These are phyloP conservation scores for Drosophila paracracens DNA, from an alignment of 2,888 invertebrate genomes.

Conservation along the genomic window DNA sequence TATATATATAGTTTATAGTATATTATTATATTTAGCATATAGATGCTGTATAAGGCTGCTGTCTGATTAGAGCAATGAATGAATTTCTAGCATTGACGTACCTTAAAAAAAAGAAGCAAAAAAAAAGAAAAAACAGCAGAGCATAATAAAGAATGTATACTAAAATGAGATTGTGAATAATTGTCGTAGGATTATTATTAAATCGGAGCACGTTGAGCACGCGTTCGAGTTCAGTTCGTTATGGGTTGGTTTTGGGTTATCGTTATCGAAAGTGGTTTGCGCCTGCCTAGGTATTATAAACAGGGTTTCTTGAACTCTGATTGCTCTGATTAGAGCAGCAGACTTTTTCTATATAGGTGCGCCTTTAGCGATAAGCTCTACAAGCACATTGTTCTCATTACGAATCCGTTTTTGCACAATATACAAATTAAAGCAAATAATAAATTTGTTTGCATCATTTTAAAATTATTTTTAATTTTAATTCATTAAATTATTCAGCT, in stretches of 20 bases:
- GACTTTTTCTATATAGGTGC: slow-evolving; percentile 20
- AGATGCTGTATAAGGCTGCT: slow-evolving; percentile 15
- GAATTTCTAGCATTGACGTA: slow-evolving; percentile 73
- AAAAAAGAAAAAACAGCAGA: background rate
- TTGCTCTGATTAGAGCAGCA: slow-evolving; percentile 20
- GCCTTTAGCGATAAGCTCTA: slow-evolving; percentile 13
- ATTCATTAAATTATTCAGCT: background rate
- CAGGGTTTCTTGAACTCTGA: slow-evolving; percentile 55
- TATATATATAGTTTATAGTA: slow-evolving; percentile 5
- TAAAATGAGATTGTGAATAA: slow-evolving; percentile 2
- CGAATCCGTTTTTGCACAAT: slow-evolving; percentile 3
- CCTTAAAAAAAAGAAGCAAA: slow-evolving; percentile 45
- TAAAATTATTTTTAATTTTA: background rate
- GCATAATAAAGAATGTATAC: background rate
- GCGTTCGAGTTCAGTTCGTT: slow-evolving; percentile 27
- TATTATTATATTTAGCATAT: background rate
- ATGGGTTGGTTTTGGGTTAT: slow-evolving; percentile 67
- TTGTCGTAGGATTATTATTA: slow-evolving; percentile 20
- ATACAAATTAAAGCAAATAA: background rate
- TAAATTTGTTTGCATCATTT: background rate
- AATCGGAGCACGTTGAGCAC: slow-evolving; percentile 47
- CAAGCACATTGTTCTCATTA: slow-evolving; percentile 34
- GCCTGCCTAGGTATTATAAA: slow-evolving; percentile 45
- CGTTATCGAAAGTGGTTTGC: slow-evolving; percentile 63
- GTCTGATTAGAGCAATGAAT: slow-evolving; percentile 68